Evolutionary conservation across 2,797 vertebrate genomes (phyloP).

Genomic region (Micromesistius poutassou): DNA sequence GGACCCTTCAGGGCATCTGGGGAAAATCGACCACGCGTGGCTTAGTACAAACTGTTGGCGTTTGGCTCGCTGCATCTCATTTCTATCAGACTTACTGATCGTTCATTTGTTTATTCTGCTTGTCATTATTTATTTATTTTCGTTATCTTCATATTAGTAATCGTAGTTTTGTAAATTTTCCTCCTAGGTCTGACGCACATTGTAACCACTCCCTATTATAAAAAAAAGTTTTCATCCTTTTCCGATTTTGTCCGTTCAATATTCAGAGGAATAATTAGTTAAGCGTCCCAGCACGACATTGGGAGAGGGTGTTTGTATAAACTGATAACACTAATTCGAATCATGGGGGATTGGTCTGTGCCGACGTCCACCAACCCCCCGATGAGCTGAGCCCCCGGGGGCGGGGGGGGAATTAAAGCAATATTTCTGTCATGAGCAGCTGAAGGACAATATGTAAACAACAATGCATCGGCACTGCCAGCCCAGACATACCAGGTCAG

Average conservation of each 20-base stretch:
- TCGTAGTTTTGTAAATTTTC: conserved; percentile 33
- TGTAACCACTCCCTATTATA: too few relatives aligned
- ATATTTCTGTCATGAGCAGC: conserved; percentile 47
- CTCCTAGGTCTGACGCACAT: not conserved
- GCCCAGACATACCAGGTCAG: conserved; percentile 44
- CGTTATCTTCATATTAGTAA: conserved; percentile 19
- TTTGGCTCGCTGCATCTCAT: not conserved
- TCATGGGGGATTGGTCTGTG: conserved; percentile 31
- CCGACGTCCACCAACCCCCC: conserved; percentile 1
- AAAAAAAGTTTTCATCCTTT: too few relatives aligned
- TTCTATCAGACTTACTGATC: too few relatives aligned
- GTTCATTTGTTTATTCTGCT: too few relatives aligned
- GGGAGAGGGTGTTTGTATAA: conserved; percentile 31
- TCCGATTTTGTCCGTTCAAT: too few relatives aligned
- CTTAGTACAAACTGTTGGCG: not conserved
- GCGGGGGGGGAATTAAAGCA: conserved; percentile 7
- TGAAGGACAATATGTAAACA: conserved; percentile 55
- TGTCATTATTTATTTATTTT: too few relatives aligned
- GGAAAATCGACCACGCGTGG: conserved; percentile 15
- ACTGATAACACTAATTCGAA: conserved; percentile 35
- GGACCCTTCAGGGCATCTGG: conserved; percentile 23
- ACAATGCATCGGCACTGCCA: conserved; percentile 27
- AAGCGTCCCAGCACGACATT: not conserved
- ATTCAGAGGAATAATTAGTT: too few relatives aligned
- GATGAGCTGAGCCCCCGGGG: conserved; percentile 17